These are phyloP conservation scores for Crenichthys baileyi DNA, from an alignment of 2,797 vertebrate species.

Conservation along the genomic window DNA sequence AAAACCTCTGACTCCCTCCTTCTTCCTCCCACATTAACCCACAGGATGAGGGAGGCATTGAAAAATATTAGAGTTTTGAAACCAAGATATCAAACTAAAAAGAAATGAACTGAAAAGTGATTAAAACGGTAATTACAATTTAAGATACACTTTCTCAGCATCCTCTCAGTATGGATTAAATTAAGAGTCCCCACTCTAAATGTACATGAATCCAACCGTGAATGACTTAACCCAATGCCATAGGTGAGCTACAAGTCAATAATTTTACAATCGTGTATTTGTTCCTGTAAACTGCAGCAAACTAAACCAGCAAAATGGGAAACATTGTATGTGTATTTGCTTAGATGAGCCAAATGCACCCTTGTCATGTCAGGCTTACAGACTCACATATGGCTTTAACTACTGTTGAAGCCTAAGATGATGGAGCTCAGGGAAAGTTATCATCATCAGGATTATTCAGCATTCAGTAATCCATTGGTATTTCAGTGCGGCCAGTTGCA, in stretches of 20 bases:
- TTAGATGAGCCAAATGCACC: neutral
- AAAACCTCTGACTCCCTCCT: slow-evolving; percentile 6
- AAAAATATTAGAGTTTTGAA: neutral
- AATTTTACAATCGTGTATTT: slow-evolving; percentile 22
- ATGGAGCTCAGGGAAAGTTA: slow-evolving; percentile 29
- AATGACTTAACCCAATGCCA: slow-evolving; percentile 24
- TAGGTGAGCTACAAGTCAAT: neutral
- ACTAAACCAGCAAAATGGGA: slow-evolving; percentile 29
- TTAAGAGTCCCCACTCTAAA: slow-evolving; percentile 18
- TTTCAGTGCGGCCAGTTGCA: slow-evolving; percentile 15
- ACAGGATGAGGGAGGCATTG: neutral
- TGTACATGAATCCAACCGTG: slow-evolving; percentile 19
- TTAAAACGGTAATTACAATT: slow-evolving; percentile 6
- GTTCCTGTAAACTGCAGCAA: slow-evolving; percentile 39
- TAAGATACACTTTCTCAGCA: slow-evolving; percentile 7
- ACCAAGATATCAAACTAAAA: neutral
- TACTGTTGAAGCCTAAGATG: slow-evolving; percentile 36
- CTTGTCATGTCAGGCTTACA: slow-evolving; percentile 25
- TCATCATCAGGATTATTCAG: slow-evolving; percentile 54
- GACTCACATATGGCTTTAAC: slow-evolving; percentile 21
- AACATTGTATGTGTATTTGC: slow-evolving; percentile 11
- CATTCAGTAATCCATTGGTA: slow-evolving; percentile 46
- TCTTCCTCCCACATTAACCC: slow-evolving; percentile 4
- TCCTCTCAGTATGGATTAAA: slow-evolving; percentile 30
- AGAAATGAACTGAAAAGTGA: neutral